These are phyloP conservation scores for Drosophila chauvacae DNA, from an alignment of 1,140 invertebrate species.

Conservation along the genomic window DNA sequence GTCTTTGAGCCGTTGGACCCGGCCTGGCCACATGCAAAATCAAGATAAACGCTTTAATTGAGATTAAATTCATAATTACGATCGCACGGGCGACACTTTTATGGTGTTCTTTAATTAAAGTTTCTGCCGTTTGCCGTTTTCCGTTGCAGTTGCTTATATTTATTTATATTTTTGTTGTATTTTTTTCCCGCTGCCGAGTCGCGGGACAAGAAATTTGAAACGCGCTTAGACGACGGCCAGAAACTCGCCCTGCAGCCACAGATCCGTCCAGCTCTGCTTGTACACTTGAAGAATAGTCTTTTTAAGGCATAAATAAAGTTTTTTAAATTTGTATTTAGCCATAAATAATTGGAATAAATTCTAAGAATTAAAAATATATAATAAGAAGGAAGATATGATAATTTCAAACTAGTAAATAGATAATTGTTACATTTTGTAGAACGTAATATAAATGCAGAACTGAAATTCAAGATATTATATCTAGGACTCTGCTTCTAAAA, in stretches of 20 bases:
- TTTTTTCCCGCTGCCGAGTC: conserved; percentile 24
- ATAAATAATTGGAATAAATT: background rate
- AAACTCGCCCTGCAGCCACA: conserved; percentile 52
- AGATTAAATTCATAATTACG: conserved; percentile 84
- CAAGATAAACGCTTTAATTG: conserved; percentile 83
- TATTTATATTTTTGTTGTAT: conserved; percentile 21
- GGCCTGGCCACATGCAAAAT: conserved; percentile 59
- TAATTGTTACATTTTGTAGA: background rate
- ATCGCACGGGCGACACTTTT: conserved; percentile 81
- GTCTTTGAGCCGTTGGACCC: conserved; percentile 4
- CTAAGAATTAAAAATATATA: too few relatives aligned
- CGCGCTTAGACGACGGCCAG: conserved; percentile 57
- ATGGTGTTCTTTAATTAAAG: conserved; percentile 83
- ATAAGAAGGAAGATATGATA: background rate
- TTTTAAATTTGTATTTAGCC: background rate
- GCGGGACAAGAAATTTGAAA: conserved; percentile 73
- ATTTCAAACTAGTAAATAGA: background rate
- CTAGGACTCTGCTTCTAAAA: background rate
- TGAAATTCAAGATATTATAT: background rate
- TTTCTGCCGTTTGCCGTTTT: conserved; percentile 55
- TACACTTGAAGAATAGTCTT: conserved; percentile 4
- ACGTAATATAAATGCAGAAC: too few relatives aligned
- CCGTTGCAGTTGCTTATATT: conserved; percentile 27
- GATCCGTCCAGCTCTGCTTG: conserved; percentile 26
- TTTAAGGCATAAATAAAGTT: background rate